Evolutionary conservation across 2,113 vertebrate genomes (phyloP), one percentile per base, ranked within the genome.

Genomic region (Sceloporus undulatus): DNA sequence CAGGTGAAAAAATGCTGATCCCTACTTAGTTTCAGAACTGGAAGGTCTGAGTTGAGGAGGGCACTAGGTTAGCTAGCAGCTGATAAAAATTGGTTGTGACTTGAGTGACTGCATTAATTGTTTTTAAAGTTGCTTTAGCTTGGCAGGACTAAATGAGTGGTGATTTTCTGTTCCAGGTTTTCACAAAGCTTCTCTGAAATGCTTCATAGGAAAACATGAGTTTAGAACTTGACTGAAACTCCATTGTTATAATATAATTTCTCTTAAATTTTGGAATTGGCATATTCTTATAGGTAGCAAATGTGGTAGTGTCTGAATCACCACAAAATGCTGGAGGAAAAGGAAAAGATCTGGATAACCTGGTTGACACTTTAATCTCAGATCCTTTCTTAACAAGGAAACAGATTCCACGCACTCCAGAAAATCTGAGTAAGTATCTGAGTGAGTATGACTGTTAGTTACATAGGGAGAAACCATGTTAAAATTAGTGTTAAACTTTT

Each of bases 351-450:
- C 92, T 98, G 75, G 97, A 97, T 21, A 94, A 95, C 14, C 91
- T 97, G 25, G 89, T 98, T 48, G 91, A 82, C 11, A 94, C 88
- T 38, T 91, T 98, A 52, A 21, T n/a, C 86, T 96, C 92, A 82
- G 95, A 98, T 88, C 98, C 98, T 0, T 98, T 99, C 94, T 92
- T 97, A 88, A 92, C 97, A 16, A 97, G 91, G 79, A 98, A 96
- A 13, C 96, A 98, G 93, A 96, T 98, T 86, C 96, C 97, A 6
- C 96, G 97, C 56, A 99, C 98, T 78, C 98, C 98, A 78, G 98
- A 99, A 92, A 98, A 97, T 86, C 94, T 99, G 85, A 94, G 98
- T 99, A 95, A 97, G 98, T 97, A 87, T 85, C 23, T 25, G 0
- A 48, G 48, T 48, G 48, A 48, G 48, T 48, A 48, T 48, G 5